These are phyloP conservation scores for Hapalemur alaotrensis DNA, from an alignment of 2,797 vertebrate genomes.

Conservation along the genomic window DNA sequence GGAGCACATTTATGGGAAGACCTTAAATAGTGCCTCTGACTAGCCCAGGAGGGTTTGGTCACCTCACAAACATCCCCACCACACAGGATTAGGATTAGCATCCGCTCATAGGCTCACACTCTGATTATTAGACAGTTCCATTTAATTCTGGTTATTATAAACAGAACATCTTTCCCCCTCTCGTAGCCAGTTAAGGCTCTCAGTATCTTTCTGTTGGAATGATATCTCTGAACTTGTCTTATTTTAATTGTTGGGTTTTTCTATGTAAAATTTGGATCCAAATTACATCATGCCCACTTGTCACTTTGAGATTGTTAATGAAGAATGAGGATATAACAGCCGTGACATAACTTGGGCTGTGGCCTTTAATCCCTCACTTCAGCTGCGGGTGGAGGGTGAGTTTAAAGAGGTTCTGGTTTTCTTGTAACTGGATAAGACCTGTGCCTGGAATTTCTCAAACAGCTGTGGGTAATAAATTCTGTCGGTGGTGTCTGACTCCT, in stretches of 20 bases:
- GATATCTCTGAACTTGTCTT: background rate
- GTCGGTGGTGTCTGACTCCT: background rate
- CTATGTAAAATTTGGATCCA: background rate
- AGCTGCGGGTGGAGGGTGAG: background rate
- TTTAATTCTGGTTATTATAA: background rate
- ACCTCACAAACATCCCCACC: background rate
- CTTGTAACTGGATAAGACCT: background rate
- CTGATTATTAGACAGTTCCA: background rate
- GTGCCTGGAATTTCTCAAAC: background rate
- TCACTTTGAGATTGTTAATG: constrained; percentile 17
- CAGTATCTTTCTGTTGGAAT: background rate
- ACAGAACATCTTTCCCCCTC: background rate
- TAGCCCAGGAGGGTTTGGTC: background rate
- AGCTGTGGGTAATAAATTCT: constrained; percentile 49
- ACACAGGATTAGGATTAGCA: background rate
- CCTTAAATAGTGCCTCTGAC: background rate
- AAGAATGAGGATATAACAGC: background rate
- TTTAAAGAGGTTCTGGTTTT: background rate
- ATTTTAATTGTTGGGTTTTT: constrained; percentile 16
- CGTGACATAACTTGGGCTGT: background rate
- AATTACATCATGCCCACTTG: background rate
- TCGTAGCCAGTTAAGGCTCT: background rate
- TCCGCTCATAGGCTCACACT: background rate
- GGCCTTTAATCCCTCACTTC: background rate
- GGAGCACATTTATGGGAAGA: background rate